A percentile compares a stretch with the other conserved stretches of the same genome.
Evolutionary conservation across 2,888 invertebrate species (phyloP).

Genomic region (Lepidocyrtinus sp.): DNA sequence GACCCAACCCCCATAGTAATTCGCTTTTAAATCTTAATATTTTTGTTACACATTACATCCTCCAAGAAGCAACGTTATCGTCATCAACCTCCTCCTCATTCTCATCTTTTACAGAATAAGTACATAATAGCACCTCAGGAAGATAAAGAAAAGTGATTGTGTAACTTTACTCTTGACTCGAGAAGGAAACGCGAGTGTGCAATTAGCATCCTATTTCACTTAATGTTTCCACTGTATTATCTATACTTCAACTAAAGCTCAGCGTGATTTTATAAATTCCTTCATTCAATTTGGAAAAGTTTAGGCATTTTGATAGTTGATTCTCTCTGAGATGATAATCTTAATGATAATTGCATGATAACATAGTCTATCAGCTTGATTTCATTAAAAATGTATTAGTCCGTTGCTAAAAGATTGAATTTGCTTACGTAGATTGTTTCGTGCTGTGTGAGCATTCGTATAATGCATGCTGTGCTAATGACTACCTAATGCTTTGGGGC

Average conservation of each 20-base stretch:
- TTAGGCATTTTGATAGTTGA: not conserved
- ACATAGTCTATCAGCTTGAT: constrained; percentile 19
- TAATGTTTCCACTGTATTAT: constrained; percentile 1
- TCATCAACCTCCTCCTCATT: constrained; percentile 5
- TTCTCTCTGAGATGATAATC: constrained; percentile 4
- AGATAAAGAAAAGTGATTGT: constrained; percentile 1
- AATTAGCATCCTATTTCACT: constrained; percentile 3
- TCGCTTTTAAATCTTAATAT: not conserved
- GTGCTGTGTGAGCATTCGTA: not conserved
- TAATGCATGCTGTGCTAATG: constrained; percentile 10
- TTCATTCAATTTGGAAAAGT: not conserved
- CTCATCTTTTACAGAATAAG: constrained; percentile 8
- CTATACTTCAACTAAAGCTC: not conserved
- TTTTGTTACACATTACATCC: not conserved
- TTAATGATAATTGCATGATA: constrained; percentile 29
- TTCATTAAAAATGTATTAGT: constrained; percentile 33
- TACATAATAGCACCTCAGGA: constrained; percentile 10
- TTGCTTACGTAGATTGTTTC: no score
- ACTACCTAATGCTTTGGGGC: not conserved
- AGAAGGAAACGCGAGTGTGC: not conserved
- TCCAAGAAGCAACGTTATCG: not conserved
- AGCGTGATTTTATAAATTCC: not conserved
- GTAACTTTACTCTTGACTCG: not conserved
- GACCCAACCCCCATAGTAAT: constrained; percentile 2
- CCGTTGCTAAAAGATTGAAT: not conserved